phyloP scores from a whole-genome alignment of 2,888 invertebrate species.

The Parnassius apollo region DNA sequence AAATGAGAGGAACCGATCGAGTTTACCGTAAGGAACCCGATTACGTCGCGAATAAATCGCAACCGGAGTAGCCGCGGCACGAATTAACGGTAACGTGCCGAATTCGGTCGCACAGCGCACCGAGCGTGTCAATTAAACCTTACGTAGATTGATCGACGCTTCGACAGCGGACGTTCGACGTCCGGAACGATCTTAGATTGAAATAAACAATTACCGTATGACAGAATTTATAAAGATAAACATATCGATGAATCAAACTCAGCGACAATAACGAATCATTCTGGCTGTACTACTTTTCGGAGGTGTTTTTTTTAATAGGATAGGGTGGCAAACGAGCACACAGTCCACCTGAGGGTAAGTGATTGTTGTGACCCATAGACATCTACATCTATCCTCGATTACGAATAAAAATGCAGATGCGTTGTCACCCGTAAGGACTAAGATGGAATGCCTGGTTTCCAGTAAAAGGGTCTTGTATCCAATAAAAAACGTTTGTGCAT shows the following conservation, averaged over 20 bases:
- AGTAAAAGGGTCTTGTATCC: too few species aligned
- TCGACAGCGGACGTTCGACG: constrained; percentile 11
- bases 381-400: too few species aligned
- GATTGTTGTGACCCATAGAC: too few species aligned
- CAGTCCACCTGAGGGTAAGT: too few species aligned
- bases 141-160: constrained; percentile 34
- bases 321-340: too few species aligned
- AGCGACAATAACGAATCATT: too few species aligned
- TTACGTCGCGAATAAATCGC: constrained; percentile 73
- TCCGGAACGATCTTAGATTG: constrained; percentile 4
- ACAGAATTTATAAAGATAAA: constrained; percentile 1
- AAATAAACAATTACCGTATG: not conserved
- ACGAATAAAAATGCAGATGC: too few species aligned
- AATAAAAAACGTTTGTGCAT: too few species aligned
- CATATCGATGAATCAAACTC: not conserved
- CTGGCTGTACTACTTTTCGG: too few species aligned
- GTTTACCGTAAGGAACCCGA: constrained; percentile 68
- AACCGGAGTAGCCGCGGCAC: constrained; percentile 39
- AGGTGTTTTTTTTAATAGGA: too few species aligned
- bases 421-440: too few species aligned
- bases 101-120: constrained; percentile 54
- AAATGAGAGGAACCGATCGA: constrained; percentile 42
- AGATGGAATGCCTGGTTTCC: too few species aligned
- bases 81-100: constrained; percentile 66
- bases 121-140: constrained; percentile 39